A percentile compares a stretch with the other conserved stretches of the same genome.
phyloP scores from a whole-genome alignment of 2,113 vertebrate species.

The Petaurus breviceps region DNA sequence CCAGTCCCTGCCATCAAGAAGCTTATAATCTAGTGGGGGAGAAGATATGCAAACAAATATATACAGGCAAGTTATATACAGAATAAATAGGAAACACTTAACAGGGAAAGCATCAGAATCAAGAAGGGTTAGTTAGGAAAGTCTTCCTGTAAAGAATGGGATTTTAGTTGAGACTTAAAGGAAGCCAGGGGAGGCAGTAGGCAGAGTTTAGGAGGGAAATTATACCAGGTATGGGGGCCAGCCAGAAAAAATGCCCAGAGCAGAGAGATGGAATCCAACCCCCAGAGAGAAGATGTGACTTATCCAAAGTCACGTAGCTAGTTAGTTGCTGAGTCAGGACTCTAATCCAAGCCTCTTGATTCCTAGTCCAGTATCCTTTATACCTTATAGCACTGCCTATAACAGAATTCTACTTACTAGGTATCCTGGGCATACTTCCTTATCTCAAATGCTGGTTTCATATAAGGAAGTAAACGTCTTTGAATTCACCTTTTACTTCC shows the following conservation, averaged over 20 bases:
- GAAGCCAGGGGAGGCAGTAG: not conserved
- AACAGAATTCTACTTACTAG: not conserved
- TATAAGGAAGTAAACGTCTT: not conserved
- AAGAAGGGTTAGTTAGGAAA: not conserved
- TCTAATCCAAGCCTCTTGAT: not conserved
- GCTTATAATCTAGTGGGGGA: not conserved
- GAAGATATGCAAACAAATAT: not conserved
- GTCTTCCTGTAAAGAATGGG: not conserved
- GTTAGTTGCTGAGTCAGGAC: not conserved
- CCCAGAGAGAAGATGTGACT: not conserved
- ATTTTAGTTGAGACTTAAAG: not conserved
- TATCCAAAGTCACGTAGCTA: not conserved
- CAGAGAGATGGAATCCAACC: not conserved
- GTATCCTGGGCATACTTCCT: not conserved
- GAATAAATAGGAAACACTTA: not conserved
- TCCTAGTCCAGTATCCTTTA: not conserved
- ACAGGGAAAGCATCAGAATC: not conserved
- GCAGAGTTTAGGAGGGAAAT: not conserved
- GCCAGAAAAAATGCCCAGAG: not conserved
- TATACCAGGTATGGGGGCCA: not conserved
- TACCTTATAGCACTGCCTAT: not conserved
- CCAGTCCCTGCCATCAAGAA: not conserved
- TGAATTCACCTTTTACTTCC: not conserved
- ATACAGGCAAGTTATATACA: not conserved
- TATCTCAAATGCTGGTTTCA: not conserved